phyloP scores from a whole-genome alignment of 1,140 invertebrate species.

The Drusus annulatus region DNA sequence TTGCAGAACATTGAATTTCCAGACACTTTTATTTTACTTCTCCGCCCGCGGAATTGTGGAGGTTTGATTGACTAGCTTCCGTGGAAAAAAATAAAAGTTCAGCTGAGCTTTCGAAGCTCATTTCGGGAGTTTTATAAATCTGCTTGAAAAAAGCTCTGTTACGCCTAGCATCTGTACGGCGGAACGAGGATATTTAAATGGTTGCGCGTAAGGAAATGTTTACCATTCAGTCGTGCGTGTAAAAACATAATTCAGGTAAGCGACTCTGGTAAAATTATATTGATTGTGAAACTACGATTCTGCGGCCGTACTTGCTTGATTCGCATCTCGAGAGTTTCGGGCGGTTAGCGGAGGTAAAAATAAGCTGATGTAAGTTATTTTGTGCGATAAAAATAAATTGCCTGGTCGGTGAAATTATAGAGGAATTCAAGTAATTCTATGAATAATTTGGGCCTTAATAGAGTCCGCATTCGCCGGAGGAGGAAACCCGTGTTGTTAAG shows the following conservation, averaged over 20 bases:
- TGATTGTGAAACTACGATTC: conserved; percentile 25
- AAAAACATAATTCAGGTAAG: conserved; percentile 24
- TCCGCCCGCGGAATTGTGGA: not conserved
- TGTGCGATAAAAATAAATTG: conserved; percentile 46
- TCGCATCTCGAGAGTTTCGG: not conserved
- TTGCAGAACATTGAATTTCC: conserved; percentile 44
- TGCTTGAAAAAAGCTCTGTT: no score
- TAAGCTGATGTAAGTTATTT: conserved; percentile 21
- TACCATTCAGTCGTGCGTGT: conserved; percentile 20
- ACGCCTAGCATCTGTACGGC: not conserved
- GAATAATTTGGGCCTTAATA: conserved; percentile 51
- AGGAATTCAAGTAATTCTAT: conserved; percentile 49
- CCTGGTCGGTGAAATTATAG: conserved; percentile 47
- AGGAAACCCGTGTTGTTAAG: conserved; percentile 32
- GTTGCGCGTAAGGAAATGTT: conserved; percentile 2
- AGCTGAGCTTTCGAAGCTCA: no score
- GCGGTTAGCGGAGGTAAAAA: not conserved
- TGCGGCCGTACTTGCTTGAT: not conserved
- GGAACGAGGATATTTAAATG: not conserved
- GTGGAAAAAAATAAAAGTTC: not conserved
- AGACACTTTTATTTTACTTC: conserved; percentile 34
- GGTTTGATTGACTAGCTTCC: conserved; percentile 1
- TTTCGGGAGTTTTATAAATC: no score
- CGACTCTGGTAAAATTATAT: conserved; percentile 18
- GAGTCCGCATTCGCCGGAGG: conserved; percentile 42